These are phyloP conservation scores for Digitonthophagus gazella DNA, from an alignment of 2,888 invertebrate genomes.

Conservation along the genomic window DNA sequence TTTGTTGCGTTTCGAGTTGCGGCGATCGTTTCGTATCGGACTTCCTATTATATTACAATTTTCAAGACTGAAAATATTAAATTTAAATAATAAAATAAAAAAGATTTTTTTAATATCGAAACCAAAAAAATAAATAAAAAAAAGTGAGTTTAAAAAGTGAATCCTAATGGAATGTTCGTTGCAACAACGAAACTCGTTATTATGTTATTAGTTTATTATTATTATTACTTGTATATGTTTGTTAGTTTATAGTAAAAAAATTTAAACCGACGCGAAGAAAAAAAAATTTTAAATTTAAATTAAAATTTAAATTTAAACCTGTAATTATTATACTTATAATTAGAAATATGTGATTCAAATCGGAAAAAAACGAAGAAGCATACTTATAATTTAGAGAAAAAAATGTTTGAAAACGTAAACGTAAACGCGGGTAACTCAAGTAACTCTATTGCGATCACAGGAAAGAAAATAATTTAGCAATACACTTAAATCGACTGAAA, in stretches of 20 bases:
- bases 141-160: not conserved
- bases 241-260: constrained; percentile 50
- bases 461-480: not conserved
- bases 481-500: constrained; percentile 8
- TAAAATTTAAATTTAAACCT: constrained; percentile 38
- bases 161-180: constrained; percentile 8
- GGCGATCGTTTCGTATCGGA: constrained; percentile 37
- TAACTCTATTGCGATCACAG: not conserved
- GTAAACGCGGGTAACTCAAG: not conserved
- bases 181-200: constrained; percentile 47
- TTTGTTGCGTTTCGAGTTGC: constrained; percentile 51
- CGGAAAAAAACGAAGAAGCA: not conserved
- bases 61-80: constrained; percentile 2
- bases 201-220: constrained; percentile 49
- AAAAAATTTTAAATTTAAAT: not conserved
- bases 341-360: constrained; percentile 43
- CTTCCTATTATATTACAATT: not conserved
- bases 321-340: constrained; percentile 37
- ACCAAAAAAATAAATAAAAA: not conserved
- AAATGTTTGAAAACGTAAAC: not conserved
- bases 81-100: not conserved
- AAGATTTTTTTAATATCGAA: not conserved
- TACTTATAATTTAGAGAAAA: not conserved
- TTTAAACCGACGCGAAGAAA: constrained; percentile 35
- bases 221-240: constrained; percentile 43